A percentile compares a stretch with the other conserved stretches of the same genome.
These are phyloP conservation scores for Mormyrus hasselquistii DNA, from an alignment of 2,797 vertebrate species.

Conservation along the genomic window DNA sequence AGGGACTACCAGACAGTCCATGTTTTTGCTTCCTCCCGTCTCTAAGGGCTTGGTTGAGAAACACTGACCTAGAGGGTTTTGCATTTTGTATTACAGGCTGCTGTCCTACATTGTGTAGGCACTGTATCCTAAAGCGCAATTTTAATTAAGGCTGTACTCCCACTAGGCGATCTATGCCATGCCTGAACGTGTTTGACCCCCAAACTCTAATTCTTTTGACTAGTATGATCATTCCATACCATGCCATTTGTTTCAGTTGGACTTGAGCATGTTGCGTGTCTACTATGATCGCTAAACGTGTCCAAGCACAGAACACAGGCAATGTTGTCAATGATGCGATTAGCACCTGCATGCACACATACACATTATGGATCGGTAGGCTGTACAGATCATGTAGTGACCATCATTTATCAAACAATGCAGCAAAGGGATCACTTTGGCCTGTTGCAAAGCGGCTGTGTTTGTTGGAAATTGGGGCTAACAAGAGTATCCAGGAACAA, in stretches of 20 bases:
- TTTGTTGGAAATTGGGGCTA: background rate
- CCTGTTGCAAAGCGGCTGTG: background rate
- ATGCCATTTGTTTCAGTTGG: background rate
- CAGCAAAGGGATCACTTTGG: background rate
- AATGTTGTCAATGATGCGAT: background rate
- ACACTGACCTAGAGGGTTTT: background rate
- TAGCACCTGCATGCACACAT: background rate
- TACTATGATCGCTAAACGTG: background rate
- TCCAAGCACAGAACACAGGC: background rate
- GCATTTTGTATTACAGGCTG: background rate
- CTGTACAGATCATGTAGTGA: background rate
- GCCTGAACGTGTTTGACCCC: background rate
- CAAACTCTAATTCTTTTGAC: background rate
- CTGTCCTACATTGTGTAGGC: background rate
- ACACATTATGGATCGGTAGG: background rate
- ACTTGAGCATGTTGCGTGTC: background rate
- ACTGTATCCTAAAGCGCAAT: background rate
- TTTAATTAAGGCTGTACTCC: background rate
- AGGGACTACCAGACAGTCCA: background rate
- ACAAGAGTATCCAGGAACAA: background rate
- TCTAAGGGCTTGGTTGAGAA: background rate
- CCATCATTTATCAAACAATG: background rate
- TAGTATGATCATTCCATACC: background rate
- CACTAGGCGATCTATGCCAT: background rate
- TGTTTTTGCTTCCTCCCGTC: background rate